Evolutionary conservation across 2,797 vertebrate species (phyloP).

Genomic region (Tokudaia tokunoshimensis): DNA sequence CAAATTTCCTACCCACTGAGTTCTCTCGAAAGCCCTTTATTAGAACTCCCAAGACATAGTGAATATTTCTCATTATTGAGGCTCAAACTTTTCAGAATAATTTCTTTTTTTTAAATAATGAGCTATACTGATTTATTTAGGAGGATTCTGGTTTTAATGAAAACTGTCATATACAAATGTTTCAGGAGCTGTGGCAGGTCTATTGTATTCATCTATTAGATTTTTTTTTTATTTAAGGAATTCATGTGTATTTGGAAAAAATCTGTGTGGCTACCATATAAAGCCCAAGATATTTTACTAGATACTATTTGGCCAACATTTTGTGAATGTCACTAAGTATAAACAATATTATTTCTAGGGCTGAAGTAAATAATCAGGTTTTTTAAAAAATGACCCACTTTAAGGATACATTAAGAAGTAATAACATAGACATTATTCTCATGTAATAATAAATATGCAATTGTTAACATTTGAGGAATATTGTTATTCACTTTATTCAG

Average conservation of each 20-base stretch:
- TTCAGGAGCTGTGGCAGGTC: neutral
- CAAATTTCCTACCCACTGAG: neutral
- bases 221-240: neutral
- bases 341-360: neutral
- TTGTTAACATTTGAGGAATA: neutral
- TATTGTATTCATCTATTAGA: neutral
- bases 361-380: neutral
- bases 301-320: neutral
- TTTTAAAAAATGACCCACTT: conserved; percentile 9
- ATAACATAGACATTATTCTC: neutral
- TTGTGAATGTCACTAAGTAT: neutral
- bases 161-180: neutral
- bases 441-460: neutral
- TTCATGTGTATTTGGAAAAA: neutral
- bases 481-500: neutral
- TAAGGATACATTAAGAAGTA: conserved; percentile 40
- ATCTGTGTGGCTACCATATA: neutral
- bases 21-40: neutral
- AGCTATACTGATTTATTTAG: neutral
- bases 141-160: neutral
- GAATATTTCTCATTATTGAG: neutral
- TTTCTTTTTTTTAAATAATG: neutral
- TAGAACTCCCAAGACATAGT: neutral
- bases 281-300: neutral
- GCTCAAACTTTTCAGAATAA: neutral